Evolutionary conservation across 2,797 vertebrate genomes (phyloP), one percentile per base, ranked within the genome.

Genomic region (Protosalanx chinensis): DNA sequence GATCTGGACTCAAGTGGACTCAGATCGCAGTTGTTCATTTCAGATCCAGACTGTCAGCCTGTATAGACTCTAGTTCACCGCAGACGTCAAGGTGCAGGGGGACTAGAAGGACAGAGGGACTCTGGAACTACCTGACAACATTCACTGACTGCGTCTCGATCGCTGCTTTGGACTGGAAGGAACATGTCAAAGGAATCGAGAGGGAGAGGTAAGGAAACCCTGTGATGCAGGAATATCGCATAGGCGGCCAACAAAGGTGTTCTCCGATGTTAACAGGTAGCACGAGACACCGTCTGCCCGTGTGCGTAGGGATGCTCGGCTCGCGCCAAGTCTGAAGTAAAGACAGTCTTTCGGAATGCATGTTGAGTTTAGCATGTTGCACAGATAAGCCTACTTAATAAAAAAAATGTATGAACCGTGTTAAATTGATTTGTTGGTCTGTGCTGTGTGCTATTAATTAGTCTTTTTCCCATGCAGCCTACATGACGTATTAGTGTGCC

Each of bases 101-200:
- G 77, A 72, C 80, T 85, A 82, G 81, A 81, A 73, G 69, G 79
- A 80, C 78, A 49, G 80, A 69, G 79, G 77, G 76, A 77, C 72
- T 71, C 81, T 69, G 81, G 61, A 84, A 88, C 83, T 86, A 62
- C 77, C 79, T 72, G 79, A 79, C 66, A 32, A 69, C 75, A 71
- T 66, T 4, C 58, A 72, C 66, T 16, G 23, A 72, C 29, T 74
- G 18, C 73, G 73, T 18, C 18, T 68, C 13, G 75, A 74, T 75
- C 71, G 76, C 68, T 71, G 68, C n/a, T n/a, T 74, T 63, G 76
- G 65, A 63, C 75, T 61, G 78, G 73, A 79, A 81, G 82, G 88
- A 86, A 80, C 67, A 94, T 94, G 93, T 90, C 92, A 79, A 91
- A 88, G 71, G 90, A 91, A 76, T 62, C 86, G 58, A 77, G 87